Percentiles rank a stretch among this genome's conserved stretches.
phyloP scores from a whole-genome alignment of 1,140 invertebrate species.

The Drosophila prosaltans region DNA sequence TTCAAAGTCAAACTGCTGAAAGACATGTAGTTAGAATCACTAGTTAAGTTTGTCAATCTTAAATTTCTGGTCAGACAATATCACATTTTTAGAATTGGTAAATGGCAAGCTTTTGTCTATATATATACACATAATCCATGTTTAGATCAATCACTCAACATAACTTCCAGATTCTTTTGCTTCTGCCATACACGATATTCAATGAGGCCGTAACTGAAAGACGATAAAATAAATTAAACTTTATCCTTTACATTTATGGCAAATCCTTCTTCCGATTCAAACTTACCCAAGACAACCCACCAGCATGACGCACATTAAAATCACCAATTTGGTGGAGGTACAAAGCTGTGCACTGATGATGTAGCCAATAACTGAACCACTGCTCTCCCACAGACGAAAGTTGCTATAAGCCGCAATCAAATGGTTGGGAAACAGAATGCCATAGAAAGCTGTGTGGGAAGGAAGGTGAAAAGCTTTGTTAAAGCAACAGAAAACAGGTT shows the following conservation, averaged over 20 bases:
- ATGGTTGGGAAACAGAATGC: constrained; percentile 92
- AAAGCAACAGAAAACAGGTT: neutral
- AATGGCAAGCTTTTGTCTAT: constrained; percentile 32
- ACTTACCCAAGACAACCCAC: constrained; percentile 90
- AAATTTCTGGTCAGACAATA: constrained; percentile 39
- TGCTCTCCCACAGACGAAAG: constrained; percentile 95
- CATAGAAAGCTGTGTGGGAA: constrained; percentile 89
- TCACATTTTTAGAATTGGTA: constrained; percentile 42
- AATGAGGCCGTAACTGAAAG: constrained; percentile 66
- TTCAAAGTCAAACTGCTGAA: too few species aligned
- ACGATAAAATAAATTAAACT: neutral
- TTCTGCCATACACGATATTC: constrained; percentile 78
- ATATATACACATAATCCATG: neutral
- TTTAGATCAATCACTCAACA: constrained; percentile 64
- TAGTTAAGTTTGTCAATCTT: constrained; percentile 35
- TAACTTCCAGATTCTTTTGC: constrained; percentile 70
- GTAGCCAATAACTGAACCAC: constrained; percentile 94
- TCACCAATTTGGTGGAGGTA: constrained; percentile 89
- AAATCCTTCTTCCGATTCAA: neutral
- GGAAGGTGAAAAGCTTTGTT: neutral
- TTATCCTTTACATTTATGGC: too few species aligned
- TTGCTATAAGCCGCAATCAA: constrained; percentile 97
- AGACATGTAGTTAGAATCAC: constrained; percentile 12
- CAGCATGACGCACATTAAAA: constrained; percentile 89
- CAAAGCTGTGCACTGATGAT: constrained; percentile 90